Evolutionary conservation across 2,113 vertebrate species (phyloP).

Genomic region (Prionailurus bengalensis): DNA sequence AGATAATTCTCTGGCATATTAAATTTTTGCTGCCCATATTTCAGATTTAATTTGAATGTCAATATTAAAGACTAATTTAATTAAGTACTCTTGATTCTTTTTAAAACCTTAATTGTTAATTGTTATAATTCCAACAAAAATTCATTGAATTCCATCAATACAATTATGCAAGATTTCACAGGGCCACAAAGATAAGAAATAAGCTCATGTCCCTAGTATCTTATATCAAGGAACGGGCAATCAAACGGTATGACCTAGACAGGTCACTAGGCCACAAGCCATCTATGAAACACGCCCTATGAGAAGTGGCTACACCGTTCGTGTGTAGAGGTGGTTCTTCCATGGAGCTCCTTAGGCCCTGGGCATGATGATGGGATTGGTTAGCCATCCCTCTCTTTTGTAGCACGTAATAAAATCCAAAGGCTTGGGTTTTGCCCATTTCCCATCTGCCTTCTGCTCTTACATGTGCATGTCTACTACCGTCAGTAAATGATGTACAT

Average conservation of each 20-base stretch:
- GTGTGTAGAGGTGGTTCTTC: background rate
- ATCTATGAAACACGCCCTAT: background rate
- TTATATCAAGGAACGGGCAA: background rate
- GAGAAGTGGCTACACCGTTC: background rate
- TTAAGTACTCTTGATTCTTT: background rate
- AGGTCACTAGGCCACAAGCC: background rate
- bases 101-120: background rate
- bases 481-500: background rate
- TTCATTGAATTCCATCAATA: background rate
- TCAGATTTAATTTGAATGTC: background rate
- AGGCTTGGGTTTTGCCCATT: background rate
- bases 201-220: background rate
- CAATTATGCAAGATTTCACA: background rate
- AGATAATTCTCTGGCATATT: background rate
- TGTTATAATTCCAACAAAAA: background rate
- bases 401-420: background rate
- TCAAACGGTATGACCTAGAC: background rate
- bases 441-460: background rate
- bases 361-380: background rate
- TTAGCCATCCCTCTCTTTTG: background rate
- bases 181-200: background rate
- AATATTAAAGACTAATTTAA: conserved; percentile 5
- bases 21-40: background rate
- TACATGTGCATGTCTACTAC: no score
- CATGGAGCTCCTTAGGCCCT: background rate